phyloP scores from a whole-genome alignment of 2,888 invertebrate species.

The Conchocele bisecta region DNA sequence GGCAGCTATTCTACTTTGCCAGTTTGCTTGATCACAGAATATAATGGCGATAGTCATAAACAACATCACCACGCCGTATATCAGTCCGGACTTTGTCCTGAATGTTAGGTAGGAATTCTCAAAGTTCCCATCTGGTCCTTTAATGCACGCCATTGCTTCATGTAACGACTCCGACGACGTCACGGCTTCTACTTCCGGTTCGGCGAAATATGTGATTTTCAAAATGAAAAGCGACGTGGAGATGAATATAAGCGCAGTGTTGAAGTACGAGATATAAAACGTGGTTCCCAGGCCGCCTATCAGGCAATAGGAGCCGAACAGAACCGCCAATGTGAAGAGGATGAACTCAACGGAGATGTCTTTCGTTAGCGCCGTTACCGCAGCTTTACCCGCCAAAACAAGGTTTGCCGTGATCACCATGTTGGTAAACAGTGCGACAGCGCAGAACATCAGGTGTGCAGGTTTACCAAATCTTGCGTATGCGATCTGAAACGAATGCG shows the following conservation, averaged over 20 bases:
- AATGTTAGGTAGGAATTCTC: conserved; percentile 70
- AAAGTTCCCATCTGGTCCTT: conserved; percentile 66
- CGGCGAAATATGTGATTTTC: conserved; percentile 61
- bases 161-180: conserved; percentile 60
- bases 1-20: conserved; percentile 80
- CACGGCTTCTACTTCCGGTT: conserved; percentile 48
- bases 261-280: conserved; percentile 80
- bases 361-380: conserved; percentile 67
- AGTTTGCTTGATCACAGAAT: conserved; percentile 77
- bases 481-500: conserved; percentile 62
- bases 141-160: conserved; percentile 62
- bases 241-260: conserved; percentile 74
- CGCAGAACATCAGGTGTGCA: conserved; percentile 73
- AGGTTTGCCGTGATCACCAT: conserved; percentile 69
- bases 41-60: conserved; percentile 66
- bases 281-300: conserved; percentile 79
- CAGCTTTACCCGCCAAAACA: conserved; percentile 63
- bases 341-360: conserved; percentile 72
- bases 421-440: conserved; percentile 76
- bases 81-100: conserved; percentile 66
- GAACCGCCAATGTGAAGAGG: conserved; percentile 70
- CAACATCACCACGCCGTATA: conserved; percentile 67
- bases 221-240: conserved; percentile 69
- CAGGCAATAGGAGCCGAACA: conserved; percentile 75
- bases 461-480: conserved; percentile 71